phyloP scores from a whole-genome alignment of 2,888 invertebrate species.

The Machimus atricapillus region DNA sequence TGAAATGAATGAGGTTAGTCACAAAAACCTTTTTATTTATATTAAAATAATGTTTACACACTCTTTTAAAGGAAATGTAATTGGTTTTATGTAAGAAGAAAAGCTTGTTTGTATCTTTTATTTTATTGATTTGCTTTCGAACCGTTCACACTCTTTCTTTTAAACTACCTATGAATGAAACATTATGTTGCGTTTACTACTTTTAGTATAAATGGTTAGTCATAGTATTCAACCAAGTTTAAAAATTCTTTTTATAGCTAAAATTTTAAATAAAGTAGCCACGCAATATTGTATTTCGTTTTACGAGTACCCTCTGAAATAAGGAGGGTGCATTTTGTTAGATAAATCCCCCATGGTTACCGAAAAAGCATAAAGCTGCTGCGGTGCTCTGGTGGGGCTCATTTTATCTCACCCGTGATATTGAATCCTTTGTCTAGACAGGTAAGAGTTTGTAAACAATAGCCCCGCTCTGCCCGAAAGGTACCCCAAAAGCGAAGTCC shows the following conservation, averaged over 20 bases:
- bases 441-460: constrained; percentile 43
- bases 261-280: background rate
- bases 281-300: background rate
- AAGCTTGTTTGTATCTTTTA: too few species aligned
- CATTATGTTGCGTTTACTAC: background rate
- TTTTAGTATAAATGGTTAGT: background rate
- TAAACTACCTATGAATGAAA: background rate
- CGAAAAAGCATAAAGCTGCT: background rate
- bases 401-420: background rate
- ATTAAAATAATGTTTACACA: too few species aligned
- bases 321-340: background rate
- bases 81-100: too few species aligned
- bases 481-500: background rate
- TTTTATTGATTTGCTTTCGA: background rate
- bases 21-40: too few species aligned
- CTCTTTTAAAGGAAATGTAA: too few species aligned
- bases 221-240: background rate
- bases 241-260: background rate
- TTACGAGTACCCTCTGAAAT: background rate
- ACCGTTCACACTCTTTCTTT: background rate
- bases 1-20: too few species aligned
- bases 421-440: constrained; percentile 46
- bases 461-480: background rate
- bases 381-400: background rate
- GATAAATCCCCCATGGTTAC: background rate